Conservation (phyloP, 2,797 vertebrate species). For the Staurois parvus region DNA sequence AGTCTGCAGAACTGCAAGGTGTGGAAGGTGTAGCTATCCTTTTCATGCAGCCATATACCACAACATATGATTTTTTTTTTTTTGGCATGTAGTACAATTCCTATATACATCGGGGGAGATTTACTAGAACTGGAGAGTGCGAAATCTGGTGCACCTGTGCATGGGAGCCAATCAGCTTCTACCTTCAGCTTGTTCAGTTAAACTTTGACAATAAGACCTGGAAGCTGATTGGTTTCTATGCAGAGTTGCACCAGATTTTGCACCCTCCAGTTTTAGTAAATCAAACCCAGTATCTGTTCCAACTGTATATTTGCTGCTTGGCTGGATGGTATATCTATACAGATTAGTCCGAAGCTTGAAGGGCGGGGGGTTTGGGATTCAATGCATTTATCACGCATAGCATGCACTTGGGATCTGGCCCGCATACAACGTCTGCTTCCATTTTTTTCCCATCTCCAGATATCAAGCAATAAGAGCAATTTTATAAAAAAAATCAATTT, state of each 20-base stretch:
- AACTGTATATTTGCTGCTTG: neutral
- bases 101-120: too few species aligned
- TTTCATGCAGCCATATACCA: neutral
- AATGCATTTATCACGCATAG: slow-evolving; percentile 65
- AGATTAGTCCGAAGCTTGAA: slow-evolving; percentile 63
- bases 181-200: too few species aligned
- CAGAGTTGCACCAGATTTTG: too few species aligned
- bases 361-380: slow-evolving; percentile 63
- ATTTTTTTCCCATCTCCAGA: slow-evolving; percentile 65
- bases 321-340: slow-evolving; percentile 23
- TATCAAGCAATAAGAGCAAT: slow-evolving; percentile 67
- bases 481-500: slow-evolving; percentile 63
- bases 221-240: too few species aligned
- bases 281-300: too few species aligned
- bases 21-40: too few species aligned
- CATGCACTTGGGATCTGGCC: slow-evolving; percentile 70
- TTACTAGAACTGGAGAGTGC: too few species aligned
- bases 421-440: slow-evolving; percentile 64
- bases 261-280: too few species aligned
- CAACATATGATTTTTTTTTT: neutral
- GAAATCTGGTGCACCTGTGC: too few species aligned
- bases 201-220: too few species aligned
- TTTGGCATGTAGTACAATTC: neutral
- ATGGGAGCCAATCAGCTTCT: too few species aligned
- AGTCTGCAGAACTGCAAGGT: too few species aligned